Evolutionary conservation across 2,888 invertebrate species (phyloP).

Genomic region (Junonia oenone): DNA sequence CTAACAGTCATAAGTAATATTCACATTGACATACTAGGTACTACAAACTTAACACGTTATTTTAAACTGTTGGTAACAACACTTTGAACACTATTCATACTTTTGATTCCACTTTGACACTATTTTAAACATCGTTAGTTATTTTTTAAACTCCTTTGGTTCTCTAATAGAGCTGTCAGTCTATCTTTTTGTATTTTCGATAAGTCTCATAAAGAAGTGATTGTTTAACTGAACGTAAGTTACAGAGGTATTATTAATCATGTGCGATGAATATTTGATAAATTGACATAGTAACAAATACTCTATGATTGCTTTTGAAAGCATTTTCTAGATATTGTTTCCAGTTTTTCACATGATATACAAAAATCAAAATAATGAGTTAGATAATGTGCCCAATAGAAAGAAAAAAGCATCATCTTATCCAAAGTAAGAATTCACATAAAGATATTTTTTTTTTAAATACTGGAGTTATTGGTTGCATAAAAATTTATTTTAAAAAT

Average conservation of each 20-base stretch:
- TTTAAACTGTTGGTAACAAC: too few relatives aligned
- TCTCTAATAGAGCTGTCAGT: constrained; percentile 7
- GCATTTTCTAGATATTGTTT: not conserved
- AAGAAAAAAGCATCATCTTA: too few relatives aligned
- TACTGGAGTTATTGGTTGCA: too few relatives aligned
- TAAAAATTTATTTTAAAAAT: too few relatives aligned
- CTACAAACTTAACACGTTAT: too few relatives aligned
- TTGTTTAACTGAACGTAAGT: constrained; percentile 5
- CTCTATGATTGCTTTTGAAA: not conserved
- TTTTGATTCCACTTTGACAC: not conserved
- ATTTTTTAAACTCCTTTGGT: not conserved
- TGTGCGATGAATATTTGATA: constrained; percentile 1
- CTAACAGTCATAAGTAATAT: too few relatives aligned
- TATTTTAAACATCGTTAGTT: not conserved
- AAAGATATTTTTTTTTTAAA: too few relatives aligned
- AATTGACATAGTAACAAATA: not conserved
- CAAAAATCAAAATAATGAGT: too few relatives aligned
- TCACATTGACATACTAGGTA: too few relatives aligned
- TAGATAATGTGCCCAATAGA: too few relatives aligned
- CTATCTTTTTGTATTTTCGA: constrained; percentile 4
- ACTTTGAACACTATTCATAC: too few relatives aligned
- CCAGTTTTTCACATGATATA: not conserved
- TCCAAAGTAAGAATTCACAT: too few relatives aligned
- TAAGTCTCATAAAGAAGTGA: constrained; percentile 11
- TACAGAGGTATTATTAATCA: constrained; percentile 1